Conservation (phyloP, 2,797 vertebrate genomes). For the Clarias fuscus region DNA sequence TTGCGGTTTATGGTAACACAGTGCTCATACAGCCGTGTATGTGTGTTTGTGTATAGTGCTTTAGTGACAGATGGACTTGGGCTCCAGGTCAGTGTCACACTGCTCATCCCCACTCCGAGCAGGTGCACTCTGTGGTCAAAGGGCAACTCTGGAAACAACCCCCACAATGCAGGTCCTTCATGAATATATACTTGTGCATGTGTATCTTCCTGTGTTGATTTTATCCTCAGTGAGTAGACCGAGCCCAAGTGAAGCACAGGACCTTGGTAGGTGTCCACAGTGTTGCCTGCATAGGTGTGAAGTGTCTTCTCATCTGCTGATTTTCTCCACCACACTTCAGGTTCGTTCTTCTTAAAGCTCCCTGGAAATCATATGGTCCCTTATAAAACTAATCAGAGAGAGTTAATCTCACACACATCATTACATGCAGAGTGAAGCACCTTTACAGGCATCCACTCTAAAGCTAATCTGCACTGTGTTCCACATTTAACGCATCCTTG, state of each 20-base stretch:
- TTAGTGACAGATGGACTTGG: slow-evolving; percentile 74
- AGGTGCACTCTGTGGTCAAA: slow-evolving; percentile 80
- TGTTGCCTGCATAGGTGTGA: slow-evolving; percentile 79
- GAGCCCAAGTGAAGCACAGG: slow-evolving; percentile 68
- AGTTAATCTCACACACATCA: background rate
- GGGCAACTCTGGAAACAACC: slow-evolving; percentile 80
- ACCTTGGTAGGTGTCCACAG: slow-evolving; percentile 78
- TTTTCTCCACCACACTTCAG: slow-evolving; percentile 77
- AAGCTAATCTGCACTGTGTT: background rate
- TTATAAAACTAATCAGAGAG: background rate
- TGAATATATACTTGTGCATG: slow-evolving; percentile 78
- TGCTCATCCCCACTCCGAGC: slow-evolving; percentile 80
- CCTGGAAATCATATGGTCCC: slow-evolving; percentile 60
- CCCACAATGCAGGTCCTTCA: slow-evolving; percentile 69
- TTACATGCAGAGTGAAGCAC: background rate
- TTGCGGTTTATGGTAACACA: slow-evolving; percentile 83
- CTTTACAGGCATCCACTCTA: background rate
- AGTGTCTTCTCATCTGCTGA: slow-evolving; percentile 73
- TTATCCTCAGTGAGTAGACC: slow-evolving; percentile 82
- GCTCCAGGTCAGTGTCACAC: slow-evolving; percentile 84
- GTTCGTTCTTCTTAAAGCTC: slow-evolving; percentile 73
- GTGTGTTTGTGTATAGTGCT: background rate
- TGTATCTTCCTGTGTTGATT: slow-evolving; percentile 77
- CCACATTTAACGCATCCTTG: background rate
- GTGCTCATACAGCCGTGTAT: slow-evolving; percentile 68